Evolutionary conservation across 2,113 vertebrate species (phyloP).

Genomic region (Poeciliopsis retropinna): DNA sequence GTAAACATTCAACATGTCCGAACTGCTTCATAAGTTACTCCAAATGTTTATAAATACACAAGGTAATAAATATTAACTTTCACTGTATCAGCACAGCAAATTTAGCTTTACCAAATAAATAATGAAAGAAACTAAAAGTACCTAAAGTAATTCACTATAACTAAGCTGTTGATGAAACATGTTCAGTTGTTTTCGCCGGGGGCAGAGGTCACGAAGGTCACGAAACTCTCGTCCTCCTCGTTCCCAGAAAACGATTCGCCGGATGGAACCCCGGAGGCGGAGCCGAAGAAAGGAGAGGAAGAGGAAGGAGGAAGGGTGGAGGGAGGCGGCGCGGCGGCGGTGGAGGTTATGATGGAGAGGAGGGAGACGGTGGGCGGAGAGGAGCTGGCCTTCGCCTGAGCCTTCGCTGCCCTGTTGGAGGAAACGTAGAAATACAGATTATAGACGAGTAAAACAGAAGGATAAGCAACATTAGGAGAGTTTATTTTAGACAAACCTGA

Average conservation of each 20-base stretch:
- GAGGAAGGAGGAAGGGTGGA: neutral
- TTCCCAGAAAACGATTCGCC: neutral
- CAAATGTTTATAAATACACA: conserved; percentile 31
- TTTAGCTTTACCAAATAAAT: conserved; percentile 45
- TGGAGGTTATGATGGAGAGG: conserved; percentile 27
- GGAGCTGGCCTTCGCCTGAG: neutral
- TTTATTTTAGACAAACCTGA: neutral
- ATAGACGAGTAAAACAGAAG: neutral
- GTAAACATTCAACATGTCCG: neutral
- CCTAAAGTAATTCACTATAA: conserved; percentile 5
- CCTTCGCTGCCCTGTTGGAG: conserved; percentile 23
- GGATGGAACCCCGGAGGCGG: neutral
- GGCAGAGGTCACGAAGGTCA: conserved; percentile 2
- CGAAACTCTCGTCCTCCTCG: rapidly evolving
- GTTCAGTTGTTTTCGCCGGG: neutral
- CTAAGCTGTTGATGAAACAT: neutral
- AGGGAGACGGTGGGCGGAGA: neutral
- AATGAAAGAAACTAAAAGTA: conserved; percentile 21
- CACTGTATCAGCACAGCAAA: neutral
- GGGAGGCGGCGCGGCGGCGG: conserved; percentile 9
- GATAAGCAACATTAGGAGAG: neutral
- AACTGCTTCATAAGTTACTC: neutral
- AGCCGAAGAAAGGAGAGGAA: neutral
- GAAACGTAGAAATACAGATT: neutral
- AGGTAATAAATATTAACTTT: conserved; percentile 34